Evolutionary conservation across 2,797 vertebrate species (phyloP), one percentile per base, ranked within the genome.

Genomic region (Aldrovandia affinis): DNA sequence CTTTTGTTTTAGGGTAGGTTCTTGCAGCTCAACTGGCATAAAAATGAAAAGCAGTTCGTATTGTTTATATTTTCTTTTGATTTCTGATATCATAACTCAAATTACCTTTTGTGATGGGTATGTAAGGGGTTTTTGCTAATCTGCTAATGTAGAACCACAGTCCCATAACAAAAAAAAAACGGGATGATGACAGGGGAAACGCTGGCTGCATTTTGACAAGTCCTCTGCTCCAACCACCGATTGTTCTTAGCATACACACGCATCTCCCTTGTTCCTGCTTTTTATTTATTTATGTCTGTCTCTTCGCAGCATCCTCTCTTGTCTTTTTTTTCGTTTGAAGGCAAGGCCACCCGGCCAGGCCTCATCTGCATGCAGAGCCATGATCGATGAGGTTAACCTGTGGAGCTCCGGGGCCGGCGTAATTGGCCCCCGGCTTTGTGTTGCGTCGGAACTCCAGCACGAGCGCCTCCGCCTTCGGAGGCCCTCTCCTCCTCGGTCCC

Each of bases 361-460:
- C 85, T 89, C 88, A 84, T 90, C 88, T 87, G 84, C 68, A 84
- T 86, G 86, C 79, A 55, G 68, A 84, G 77, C 81, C 25, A 85
- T 65, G 25, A 68, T 84, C 87, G 87, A 89, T 86, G 86, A 85
- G 52, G 83, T 89, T 91, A 91, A 91, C 90, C 90, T 88, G 87
- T 68, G 22, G 79, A 77, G 55, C 83, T 85, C 88, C 55, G 80
- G 73, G 70, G 65, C 83, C 75, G 33, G 84, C 55, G 85, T 88
- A 88, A 90, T 90, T 89, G 88, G 87, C 87, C 85, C 36, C 83
- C 78, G 86, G 85, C 87, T 86, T 86, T 89, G 86, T 88, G 86
- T 75, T 78, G 42, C 75, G 77, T 18, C 80, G 78, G 57, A 85
- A 70, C 83, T 70, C 54, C 83, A 68, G 85, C 44, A 85, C 52